Conservation (phyloP, 92 coral and sea anemone species). For the Actinernus sp. region DNA sequence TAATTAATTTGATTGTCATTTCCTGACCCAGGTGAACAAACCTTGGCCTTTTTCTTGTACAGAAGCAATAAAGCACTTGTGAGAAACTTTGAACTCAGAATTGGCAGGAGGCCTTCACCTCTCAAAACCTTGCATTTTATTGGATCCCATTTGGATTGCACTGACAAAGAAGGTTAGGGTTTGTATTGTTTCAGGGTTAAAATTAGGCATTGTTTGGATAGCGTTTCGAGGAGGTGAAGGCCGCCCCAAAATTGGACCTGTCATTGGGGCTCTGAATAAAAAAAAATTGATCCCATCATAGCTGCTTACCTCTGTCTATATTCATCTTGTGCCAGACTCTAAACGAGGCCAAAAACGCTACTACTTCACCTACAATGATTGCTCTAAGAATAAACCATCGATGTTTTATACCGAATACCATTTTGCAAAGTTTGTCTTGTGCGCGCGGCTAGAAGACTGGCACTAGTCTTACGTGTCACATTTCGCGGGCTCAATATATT, state of each 20-base stretch:
- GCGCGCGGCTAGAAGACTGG: conserved; percentile 11
- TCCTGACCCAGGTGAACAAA: too few species aligned
- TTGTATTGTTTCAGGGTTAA: too few species aligned
- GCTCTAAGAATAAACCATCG: conserved; percentile 71
- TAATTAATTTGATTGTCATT: too few species aligned
- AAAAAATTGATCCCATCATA: neutral
- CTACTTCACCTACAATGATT: conserved; percentile 89
- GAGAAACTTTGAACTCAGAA: too few species aligned
- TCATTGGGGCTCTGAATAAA: neutral
- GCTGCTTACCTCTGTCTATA: conserved; percentile 75
- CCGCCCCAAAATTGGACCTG: neutral
- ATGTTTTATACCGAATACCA: conserved; percentile 36
- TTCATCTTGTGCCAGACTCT: conserved; percentile 98
- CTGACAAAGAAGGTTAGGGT: too few species aligned
- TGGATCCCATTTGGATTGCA: too few species aligned
- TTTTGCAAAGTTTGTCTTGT: neutral
- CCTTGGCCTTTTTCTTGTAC: too few species aligned
- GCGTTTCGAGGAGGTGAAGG: too few species aligned
- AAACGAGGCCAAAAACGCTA: conserved; percentile 75
- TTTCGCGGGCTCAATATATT: conserved; percentile 42
- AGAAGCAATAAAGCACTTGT: too few species aligned
- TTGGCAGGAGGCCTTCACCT: too few species aligned
- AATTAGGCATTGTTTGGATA: too few species aligned
- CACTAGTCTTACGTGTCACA: conserved; percentile 51
- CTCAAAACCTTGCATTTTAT: too few species aligned